Evolutionary conservation across 2,888 invertebrate species (phyloP).

Genomic region (Acanthosepion esculentum): DNA sequence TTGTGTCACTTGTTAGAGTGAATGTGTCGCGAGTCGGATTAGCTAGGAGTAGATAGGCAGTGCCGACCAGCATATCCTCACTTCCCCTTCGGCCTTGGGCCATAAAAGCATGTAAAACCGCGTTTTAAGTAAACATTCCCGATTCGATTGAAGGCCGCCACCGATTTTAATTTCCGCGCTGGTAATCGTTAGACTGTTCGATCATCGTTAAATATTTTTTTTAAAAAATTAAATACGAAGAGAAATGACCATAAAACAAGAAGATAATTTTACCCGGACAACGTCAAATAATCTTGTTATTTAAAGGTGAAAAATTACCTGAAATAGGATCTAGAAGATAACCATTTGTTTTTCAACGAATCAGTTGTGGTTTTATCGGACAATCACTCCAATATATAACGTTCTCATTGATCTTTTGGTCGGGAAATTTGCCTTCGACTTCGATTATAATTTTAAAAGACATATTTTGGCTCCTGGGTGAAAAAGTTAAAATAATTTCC

Average conservation of each 20-base stretch:
- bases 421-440: neutral
- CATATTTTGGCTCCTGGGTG: neutral
- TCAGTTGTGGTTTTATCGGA: neutral
- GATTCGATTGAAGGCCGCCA: too few species aligned
- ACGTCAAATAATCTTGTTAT: neutral
- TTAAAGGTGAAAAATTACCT: neutral
- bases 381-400: neutral
- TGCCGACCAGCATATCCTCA: too few species aligned
- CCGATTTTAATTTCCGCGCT: too few species aligned
- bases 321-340: neutral
- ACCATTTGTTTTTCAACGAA: neutral
- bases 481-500: slow-evolving; percentile 1
- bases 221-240: too few species aligned
- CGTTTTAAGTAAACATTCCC: too few species aligned
- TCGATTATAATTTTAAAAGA: neutral
- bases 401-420: neutral
- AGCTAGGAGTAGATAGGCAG: too few species aligned
- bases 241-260: neutral
- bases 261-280: neutral
- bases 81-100: too few species aligned
- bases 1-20: too few species aligned
- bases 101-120: too few species aligned
- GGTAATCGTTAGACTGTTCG: too few species aligned
- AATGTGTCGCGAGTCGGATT: too few species aligned
- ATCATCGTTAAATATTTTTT: too few species aligned